These are phyloP conservation scores for Asobara japonica DNA, from an alignment of 1,140 invertebrate species.

Conservation along the genomic window DNA sequence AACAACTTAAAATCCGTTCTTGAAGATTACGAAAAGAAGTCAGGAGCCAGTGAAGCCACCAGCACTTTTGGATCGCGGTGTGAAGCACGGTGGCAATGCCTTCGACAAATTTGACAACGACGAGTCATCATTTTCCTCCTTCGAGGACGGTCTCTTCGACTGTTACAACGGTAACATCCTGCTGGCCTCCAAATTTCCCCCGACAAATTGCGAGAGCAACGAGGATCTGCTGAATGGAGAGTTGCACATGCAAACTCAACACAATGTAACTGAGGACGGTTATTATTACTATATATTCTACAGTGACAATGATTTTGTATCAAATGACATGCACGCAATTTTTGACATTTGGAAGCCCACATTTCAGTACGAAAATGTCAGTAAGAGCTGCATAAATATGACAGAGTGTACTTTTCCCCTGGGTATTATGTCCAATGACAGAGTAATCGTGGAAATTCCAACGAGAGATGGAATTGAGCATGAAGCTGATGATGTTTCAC, in stretches of 20 bases:
- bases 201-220: conserved; percentile 71
- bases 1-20: too few species aligned
- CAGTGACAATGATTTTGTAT: conserved; percentile 81
- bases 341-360: conserved; percentile 87
- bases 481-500: conserved; percentile 73
- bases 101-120: conserved; percentile 67
- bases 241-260: conserved; percentile 72
- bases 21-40: conserved; percentile 66
- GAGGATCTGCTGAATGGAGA: conserved; percentile 71
- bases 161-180: conserved; percentile 81
- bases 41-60: conserved; percentile 66
- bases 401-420: conserved; percentile 80
- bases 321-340: conserved; percentile 81
- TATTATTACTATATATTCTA: conserved; percentile 91
- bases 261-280: conserved; percentile 76
- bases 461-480: conserved; percentile 81
- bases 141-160: conserved; percentile 77
- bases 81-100: conserved; percentile 77
- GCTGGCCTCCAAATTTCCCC: conserved; percentile 74
- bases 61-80: conserved; percentile 74
- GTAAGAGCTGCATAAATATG: conserved; percentile 77
- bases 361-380: conserved; percentile 79
- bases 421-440: conserved; percentile 75
- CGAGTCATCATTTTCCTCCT: conserved; percentile 77
- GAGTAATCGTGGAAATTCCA: conserved; percentile 83